These are phyloP conservation scores for Mactromeris polynyma DNA, from an alignment of 2,888 invertebrate species.

Conservation along the genomic window DNA sequence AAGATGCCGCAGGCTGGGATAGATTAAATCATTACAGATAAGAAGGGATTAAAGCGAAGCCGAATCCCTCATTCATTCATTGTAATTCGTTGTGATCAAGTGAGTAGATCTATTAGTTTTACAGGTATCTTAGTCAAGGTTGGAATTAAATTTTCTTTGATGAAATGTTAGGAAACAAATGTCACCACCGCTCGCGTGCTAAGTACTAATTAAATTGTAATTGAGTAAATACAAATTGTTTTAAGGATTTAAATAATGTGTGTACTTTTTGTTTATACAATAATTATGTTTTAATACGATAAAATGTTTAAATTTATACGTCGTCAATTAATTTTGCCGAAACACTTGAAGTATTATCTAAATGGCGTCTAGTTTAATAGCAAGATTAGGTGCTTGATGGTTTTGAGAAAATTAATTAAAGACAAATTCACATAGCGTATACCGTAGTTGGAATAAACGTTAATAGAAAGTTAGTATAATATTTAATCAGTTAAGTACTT, in stretches of 20 bases:
- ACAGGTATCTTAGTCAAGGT: constrained; percentile 1
- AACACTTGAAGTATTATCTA: background rate
- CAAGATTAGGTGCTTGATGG: background rate
- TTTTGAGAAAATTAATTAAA: background rate
- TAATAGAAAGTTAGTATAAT: too few species aligned
- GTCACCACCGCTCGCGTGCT: background rate
- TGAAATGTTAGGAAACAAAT: background rate
- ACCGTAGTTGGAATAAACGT: too few species aligned
- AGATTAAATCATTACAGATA: background rate
- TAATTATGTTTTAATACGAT: background rate
- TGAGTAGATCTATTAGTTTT: background rate
- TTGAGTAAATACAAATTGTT: background rate
- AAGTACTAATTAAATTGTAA: constrained; percentile 4
- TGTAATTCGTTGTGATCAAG: constrained; percentile 8
- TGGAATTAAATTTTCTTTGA: constrained; percentile 13
- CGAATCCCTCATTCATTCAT: constrained; percentile 1
- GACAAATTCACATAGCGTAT: too few species aligned
- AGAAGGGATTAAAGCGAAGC: background rate
- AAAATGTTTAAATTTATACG: background rate
- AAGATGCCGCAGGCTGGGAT: background rate
- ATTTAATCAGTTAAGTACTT: too few species aligned
- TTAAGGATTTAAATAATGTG: background rate
- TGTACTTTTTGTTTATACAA: background rate
- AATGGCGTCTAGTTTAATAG: constrained; percentile 6
- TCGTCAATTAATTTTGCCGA: background rate